Percentiles rank a stretch among this genome's conserved stretches.
These are phyloP conservation scores for Lanius collurio DNA, from an alignment of 2,113 vertebrate species.

Conservation along the genomic window DNA sequence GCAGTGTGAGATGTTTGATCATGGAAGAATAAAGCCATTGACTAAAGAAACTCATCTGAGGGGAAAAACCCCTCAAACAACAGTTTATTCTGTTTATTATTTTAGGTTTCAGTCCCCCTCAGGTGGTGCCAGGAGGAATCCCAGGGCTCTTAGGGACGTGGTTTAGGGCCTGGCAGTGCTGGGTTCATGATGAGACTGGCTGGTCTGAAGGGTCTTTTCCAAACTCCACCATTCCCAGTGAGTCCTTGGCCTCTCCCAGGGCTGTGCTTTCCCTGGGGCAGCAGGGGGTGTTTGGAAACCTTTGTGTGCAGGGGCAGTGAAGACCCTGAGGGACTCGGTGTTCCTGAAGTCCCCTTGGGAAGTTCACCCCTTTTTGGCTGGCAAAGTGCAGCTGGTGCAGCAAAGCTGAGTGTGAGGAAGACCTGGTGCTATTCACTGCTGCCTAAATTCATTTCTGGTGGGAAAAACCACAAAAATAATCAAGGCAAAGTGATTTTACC, in stretches of 20 bases:
- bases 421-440: fast-evolving
- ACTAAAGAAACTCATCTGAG: not conserved
- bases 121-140: not conserved
- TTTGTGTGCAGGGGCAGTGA: fast-evolving
- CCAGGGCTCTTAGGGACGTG: fast-evolving
- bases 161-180: not conserved
- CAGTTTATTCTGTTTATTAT: not conserved
- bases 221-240: fast-evolving
- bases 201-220: not conserved
- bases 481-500: not conserved
- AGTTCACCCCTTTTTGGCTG: not conserved
- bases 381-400: not conserved
- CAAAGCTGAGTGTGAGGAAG: not conserved
- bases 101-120: not conserved
- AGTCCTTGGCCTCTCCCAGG: fast-evolving
- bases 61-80: fast-evolving
- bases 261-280: not conserved
- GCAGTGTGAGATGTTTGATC: not conserved
- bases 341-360: not conserved
- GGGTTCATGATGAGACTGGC: fast-evolving
- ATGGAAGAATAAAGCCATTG: not conserved
- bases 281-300: not conserved
- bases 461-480: not conserved
- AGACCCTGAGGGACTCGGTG: fast-evolving
- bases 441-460: not conserved